A percentile compares a stretch with the other conserved stretches of the same genome.
These are phyloP conservation scores for Neodiprion lecontei DNA, from an alignment of 1,140 invertebrate species.

Conservation along the genomic window DNA sequence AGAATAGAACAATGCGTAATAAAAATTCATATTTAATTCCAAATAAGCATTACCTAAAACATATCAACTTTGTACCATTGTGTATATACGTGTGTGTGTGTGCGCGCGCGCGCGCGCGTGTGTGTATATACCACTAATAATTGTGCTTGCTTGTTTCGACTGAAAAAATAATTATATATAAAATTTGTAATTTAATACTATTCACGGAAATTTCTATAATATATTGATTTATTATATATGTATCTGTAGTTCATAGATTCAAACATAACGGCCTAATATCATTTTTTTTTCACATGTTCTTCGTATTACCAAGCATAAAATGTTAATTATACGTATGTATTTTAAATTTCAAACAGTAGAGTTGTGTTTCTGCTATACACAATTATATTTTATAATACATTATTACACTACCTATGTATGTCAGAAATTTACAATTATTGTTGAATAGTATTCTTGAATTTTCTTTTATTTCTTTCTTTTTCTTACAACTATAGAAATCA, in stretches of 20 bases:
- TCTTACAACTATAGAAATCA: neutral
- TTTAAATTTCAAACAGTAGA: constrained; percentile 20
- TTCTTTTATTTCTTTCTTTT: neutral
- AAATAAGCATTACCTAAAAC: neutral
- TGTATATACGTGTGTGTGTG: neutral
- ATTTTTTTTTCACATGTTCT: too few relatives aligned
- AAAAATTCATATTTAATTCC: constrained; percentile 6
- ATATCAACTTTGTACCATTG: constrained; percentile 2
- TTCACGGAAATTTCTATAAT: neutral
- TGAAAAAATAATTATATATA: neutral
- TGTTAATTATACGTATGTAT: too few relatives aligned
- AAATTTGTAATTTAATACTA: neutral
- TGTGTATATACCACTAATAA: neutral
- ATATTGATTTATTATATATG: neutral
- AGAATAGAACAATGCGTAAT: neutral
- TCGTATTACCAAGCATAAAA: too few relatives aligned
- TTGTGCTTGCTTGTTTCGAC: neutral
- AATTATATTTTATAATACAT: neutral
- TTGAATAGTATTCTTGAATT: neutral
- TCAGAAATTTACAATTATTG: neutral
- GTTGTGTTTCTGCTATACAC: too few relatives aligned
- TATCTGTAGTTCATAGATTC: neutral
- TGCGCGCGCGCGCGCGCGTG: too few relatives aligned
- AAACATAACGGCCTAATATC: too few relatives aligned
- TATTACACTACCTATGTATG: neutral